Evolutionary conservation across 2,113 vertebrate species (phyloP).

Genomic region (Leptobrachium ailaonicum): DNA sequence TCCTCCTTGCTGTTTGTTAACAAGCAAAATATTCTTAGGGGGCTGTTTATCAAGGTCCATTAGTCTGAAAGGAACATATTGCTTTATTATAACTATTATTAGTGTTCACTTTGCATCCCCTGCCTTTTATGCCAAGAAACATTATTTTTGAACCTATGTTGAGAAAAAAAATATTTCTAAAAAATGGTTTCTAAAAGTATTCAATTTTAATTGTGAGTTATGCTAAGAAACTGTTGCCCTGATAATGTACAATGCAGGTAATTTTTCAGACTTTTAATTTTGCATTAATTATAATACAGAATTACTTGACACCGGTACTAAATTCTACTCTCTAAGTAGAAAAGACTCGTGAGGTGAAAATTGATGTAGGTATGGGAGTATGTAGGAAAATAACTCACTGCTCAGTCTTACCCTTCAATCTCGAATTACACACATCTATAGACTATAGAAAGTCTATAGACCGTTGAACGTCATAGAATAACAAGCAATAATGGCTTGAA

Average conservation of each 20-base stretch:
- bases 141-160: constrained; percentile 21
- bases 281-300: neutral
- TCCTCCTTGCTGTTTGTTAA: constrained; percentile 41
- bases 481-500: too few relatives aligned
- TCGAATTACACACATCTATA: too few relatives aligned
- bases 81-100: constrained; percentile 46
- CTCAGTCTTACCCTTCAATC: too few relatives aligned
- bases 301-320: neutral
- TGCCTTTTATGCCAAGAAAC: constrained; percentile 29
- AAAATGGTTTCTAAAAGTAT: constrained; percentile 3
- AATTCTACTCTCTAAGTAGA: too few relatives aligned
- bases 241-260: neutral
- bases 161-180: constrained; percentile 17
- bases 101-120: constrained; percentile 11
- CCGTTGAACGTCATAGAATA: too few relatives aligned
- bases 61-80: constrained; percentile 36
- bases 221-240: neutral
- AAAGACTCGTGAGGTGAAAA: too few relatives aligned
- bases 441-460: too few relatives aligned
- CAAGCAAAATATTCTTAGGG: constrained; percentile 38
- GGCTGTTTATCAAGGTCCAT: constrained; percentile 38
- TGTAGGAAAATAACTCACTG: too few relatives aligned
- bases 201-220: constrained; percentile 19
- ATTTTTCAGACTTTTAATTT: neutral
- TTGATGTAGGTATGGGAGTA: too few relatives aligned